Base-by-base conservation (phyloP, 2,113 vertebrate species). In the Gasterosteus nipponicus region DNA sequence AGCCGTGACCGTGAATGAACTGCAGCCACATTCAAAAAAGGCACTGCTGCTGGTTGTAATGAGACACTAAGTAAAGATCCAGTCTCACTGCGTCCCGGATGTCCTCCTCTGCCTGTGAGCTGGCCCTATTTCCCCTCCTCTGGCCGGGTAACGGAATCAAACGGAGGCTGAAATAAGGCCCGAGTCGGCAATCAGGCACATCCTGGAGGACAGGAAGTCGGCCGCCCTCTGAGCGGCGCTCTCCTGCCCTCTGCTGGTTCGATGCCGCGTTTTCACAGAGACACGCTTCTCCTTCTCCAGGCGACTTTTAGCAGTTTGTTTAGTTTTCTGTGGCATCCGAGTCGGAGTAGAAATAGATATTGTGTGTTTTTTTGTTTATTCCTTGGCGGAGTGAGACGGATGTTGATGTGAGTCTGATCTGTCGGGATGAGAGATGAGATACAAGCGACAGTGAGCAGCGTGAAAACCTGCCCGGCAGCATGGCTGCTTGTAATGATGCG, bases 121-220 rank as follows among this genome's bases (percentile, higher is more conserved):
- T 85, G 88, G 88, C 84, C 74, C 74, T 84, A 63, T 87, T 89
- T 75, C 42, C 44, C 73, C 7, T 44, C 53, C 80, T 77, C 82
- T 57, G 82, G 82, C 54, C 80, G 51, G 78, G 89, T 86, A 84
- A 88, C 89, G 89, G 86, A 89, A 89, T 84, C 86, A 83, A 86
- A 85, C 72, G 12, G 42, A 69, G 82, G 72, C 66, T 84, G 77
- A 87, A 79, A 80, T 86, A 83, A 90, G 82, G 82, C 86, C 69
- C 68, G 81, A 83, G 78, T n/a, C 86, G 89, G 83, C 87, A 85
- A 82, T 76, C 81, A 82, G 82, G 82, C 86, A 79, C 73, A 53
- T 79, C 69, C 61, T 16, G 33, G 56, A 64, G 57, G 0, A 44
- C 69, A 84, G 74, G 80, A 89, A 80, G 71, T 71, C 2, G 0